Evolutionary conservation across 2,113 vertebrate genomes (phyloP).

Genomic region (Ploceus nigricollis): DNA sequence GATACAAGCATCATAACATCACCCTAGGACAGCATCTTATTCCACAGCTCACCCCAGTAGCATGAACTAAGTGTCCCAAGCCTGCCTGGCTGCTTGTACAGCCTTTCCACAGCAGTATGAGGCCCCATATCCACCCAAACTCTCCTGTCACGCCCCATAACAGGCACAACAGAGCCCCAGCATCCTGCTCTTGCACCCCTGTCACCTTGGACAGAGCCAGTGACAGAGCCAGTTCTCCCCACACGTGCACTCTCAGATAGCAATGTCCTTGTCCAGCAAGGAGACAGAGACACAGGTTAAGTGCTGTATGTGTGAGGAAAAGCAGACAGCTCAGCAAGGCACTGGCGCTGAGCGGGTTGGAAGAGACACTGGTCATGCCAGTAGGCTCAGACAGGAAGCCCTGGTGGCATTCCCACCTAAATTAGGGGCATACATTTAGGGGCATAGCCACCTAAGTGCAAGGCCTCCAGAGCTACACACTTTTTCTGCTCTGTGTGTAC

Average conservation of each 20-base stretch:
- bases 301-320: not conserved
- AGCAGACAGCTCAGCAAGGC: not conserved
- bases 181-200: not conserved
- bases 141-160: fast-evolving
- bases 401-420: not conserved
- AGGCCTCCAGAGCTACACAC: not conserved
- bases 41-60: not conserved
- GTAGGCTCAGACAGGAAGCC: not conserved
- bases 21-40: not conserved
- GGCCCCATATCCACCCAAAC: not conserved
- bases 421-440: not conserved
- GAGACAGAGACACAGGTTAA: not conserved
- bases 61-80: not conserved
- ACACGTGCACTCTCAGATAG: not conserved
- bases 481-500: not conserved
- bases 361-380: not conserved
- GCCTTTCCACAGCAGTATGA: not conserved
- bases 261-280: not conserved
- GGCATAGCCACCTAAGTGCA: not conserved
- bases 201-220: not conserved
- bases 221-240: not conserved
- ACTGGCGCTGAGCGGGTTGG: fast-evolving
- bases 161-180: not conserved
- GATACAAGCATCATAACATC: too few species aligned
- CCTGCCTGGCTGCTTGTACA: not conserved